Evolutionary conservation across 2,888 invertebrate genomes (phyloP), one percentile per base, ranked within the genome.

Genomic region (Amphipoea lucens): DNA sequence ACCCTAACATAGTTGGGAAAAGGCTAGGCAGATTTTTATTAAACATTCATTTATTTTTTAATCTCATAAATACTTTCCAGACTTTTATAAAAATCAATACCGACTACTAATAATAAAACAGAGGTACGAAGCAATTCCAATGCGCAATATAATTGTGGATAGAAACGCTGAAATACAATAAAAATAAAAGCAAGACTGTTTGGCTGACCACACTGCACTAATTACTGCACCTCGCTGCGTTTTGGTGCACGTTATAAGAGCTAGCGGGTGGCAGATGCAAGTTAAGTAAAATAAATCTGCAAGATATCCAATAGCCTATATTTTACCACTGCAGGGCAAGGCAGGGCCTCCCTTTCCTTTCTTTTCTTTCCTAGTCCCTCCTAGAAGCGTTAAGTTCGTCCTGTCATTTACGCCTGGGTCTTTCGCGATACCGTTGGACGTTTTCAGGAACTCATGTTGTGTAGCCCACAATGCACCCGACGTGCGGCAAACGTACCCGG

Each of bases 141-240:
- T 69, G 36, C 48, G 63, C 68, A 79, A 80, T 82, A 84, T 74
- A 79, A 81, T 76, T 65, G 63, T 79, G 62, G 62, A 76, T 80
- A 66, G 79, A 63, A 84, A 75, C 63, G 60, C 66, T 82, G 75
- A 87, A 89, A 86, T 80, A 74, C 67, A 86, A 86, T 76, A 74
- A 84, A 81, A 86, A 85, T 82, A 78, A 78, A 83, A 79, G 36
- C 65, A 80, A 80, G 81, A 91, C 89, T 94, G 90, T 93, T 93
- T 91, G 93, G 94, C 93, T 92, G 92, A 92, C 92, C 89, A 89
- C 92, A 93, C 92, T 86, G 89, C 87, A 92, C 92, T 94, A 94
- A 94, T 94, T 94, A 93, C 91, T 88, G 87, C 88, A 90, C 89
- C 88, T 89, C 92, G 90, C 87, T 90, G 91, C 81, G 73, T 87